Conservation (phyloP, 2,888 invertebrate species). For the Temnothorax rugatulus region DNA sequence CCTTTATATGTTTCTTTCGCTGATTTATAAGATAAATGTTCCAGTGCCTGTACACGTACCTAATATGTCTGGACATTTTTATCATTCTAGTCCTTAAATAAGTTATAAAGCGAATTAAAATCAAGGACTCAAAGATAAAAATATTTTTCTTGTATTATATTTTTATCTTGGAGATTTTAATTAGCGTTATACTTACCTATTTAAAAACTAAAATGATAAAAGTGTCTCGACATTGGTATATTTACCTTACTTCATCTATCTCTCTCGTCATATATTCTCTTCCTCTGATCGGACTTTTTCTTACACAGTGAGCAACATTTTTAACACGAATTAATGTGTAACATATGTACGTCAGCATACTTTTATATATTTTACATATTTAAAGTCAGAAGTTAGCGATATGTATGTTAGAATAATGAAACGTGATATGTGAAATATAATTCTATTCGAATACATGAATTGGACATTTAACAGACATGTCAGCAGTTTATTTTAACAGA, state of each 20-base stretch:
- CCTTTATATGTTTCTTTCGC: not conserved
- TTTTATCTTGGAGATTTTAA: too few species aligned
- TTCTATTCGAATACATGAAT: not conserved
- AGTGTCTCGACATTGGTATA: not conserved
- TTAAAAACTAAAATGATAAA: too few species aligned
- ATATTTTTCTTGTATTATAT: too few species aligned
- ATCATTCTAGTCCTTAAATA: too few species aligned
- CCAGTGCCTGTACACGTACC: too few species aligned
- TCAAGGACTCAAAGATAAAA: too few species aligned
- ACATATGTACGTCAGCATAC: not conserved
- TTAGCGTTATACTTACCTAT: too few species aligned
- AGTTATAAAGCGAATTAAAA: too few species aligned
- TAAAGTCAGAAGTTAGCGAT: slow-evolving; percentile 15
- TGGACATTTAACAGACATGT: slow-evolving; percentile 20
- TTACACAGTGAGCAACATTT: not conserved
- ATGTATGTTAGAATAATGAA: slow-evolving; percentile 6
- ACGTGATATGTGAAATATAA: slow-evolving; percentile 6
- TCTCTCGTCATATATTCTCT: not conserved
- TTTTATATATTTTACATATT: not conserved
- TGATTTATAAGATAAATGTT: not conserved
- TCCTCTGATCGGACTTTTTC: not conserved
- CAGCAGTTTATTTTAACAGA: not conserved
- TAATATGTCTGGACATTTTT: too few species aligned
- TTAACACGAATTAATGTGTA: not conserved
- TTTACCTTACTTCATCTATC: not conserved